A percentile compares a stretch with the other conserved stretches of the same genome.
Conservation (phyloP, 2,113 vertebrate species). For the Mesoclemmys tuberculata region DNA sequence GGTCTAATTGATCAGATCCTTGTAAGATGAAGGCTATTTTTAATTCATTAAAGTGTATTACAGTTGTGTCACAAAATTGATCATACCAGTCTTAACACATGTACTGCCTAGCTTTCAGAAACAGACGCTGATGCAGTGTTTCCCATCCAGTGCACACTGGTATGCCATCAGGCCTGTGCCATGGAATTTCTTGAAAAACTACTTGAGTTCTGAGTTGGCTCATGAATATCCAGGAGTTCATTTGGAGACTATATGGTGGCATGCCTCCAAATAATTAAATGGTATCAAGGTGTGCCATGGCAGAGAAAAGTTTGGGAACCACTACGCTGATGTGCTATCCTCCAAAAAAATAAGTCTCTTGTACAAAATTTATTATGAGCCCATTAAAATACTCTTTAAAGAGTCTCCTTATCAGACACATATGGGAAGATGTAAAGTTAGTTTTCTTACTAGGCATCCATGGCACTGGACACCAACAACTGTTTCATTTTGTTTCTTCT, state of each 20-base stretch:
- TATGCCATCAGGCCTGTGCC: too few species aligned
- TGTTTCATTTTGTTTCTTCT: neutral
- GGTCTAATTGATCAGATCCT: constrained; percentile 37
- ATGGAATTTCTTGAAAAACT: too few species aligned
- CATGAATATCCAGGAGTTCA: too few species aligned
- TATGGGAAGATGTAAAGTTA: neutral
- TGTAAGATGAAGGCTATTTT: constrained; percentile 53
- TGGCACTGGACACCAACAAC: neutral
- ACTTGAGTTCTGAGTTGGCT: too few species aligned
- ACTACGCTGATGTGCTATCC: neutral
- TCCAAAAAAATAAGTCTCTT: neutral
- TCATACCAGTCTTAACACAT: neutral
- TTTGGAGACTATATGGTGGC: too few species aligned
- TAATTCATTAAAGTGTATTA: constrained; percentile 40
- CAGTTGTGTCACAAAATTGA: neutral
- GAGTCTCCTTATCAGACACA: neutral
- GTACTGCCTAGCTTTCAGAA: neutral
- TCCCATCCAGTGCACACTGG: too few species aligned
- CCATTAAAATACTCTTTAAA: neutral
- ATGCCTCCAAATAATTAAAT: too few species aligned
- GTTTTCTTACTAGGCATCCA: neutral
- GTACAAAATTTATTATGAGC: neutral
- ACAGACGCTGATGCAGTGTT: neutral
- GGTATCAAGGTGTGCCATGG: too few species aligned
- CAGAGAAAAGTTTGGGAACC: too few species aligned